Evolutionary conservation across 1,140 invertebrate genomes (phyloP), one percentile per base, ranked within the genome.

Genomic region (Rhagoletis pomonella): DNA sequence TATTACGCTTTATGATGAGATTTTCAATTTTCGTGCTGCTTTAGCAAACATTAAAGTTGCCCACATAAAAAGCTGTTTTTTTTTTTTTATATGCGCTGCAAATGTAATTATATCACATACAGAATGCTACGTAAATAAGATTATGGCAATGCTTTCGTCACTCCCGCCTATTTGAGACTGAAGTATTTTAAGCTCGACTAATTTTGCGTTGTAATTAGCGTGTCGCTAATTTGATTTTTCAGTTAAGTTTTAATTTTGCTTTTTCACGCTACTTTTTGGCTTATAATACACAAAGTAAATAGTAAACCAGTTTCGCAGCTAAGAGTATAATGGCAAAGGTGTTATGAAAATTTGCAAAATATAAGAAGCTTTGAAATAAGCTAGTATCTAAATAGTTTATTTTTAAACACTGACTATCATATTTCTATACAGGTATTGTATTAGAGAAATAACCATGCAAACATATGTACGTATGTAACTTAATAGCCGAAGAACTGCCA

Each of bases 131-230:
- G 29, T 29, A 50, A 81, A 81, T 81, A 10, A 4, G 12, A 14
- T 7, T 62, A 62, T 55, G 73, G n/a, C n/a, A 9, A 14, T 47
- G 19, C 73, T 55, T 81, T 81, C n/a, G 44, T 81, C 47, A 81
- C 44, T 9, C 44, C 47, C 73, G 9, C 19, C 59, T 39, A 14
- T 86, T 62, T 86, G 14, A 29, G 58, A 29, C 29, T 62, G 39
- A 5, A 62, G 50, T 62, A 86, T 62, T 62, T 65, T 60, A 2
- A 55, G 1, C 4, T 86, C n/a, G 39, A 44, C 59, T 64, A n/a
- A 62, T 86, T 29, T 86, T 86, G 58, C 50, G 58, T 4, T 67
- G 47, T 29, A 58, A 81, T 81, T 81, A 81, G 9, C 47, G 47
- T 19, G 73, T 19, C 47, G 58, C 85, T 62, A 62, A 62, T 86